Conservation (phyloP, 2,113 vertebrate species). For the Promerops cafer region DNA sequence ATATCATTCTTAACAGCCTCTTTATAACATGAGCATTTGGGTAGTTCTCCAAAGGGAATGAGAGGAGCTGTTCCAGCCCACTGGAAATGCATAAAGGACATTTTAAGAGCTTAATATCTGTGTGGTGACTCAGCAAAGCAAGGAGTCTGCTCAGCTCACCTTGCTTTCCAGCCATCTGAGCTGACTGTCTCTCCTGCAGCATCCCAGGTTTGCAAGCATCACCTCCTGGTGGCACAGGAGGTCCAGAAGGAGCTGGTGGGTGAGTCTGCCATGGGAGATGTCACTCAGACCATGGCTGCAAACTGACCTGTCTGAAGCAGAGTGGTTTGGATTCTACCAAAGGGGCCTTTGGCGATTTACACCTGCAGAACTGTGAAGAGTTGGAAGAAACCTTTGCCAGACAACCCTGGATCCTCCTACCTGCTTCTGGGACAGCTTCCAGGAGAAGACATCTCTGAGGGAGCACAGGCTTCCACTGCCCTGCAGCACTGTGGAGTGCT, state of each 20-base stretch:
- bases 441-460: not conserved
- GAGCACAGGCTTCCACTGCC: not conserved
- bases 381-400: not conserved
- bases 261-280: not conserved
- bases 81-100: not conserved
- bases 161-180: not conserved
- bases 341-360: not conserved
- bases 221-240: fast-evolving
- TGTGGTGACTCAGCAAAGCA: not conserved
- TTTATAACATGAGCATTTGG: not conserved
- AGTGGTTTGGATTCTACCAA: not conserved
- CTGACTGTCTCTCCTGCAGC: not conserved
- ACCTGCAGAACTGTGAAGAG: not conserved
- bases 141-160: not conserved
- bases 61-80: not conserved
- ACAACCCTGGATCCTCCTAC: not conserved
- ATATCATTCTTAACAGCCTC: not conserved
- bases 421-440: not conserved
- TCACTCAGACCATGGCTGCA: fast-evolving
- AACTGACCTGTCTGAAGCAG: not conserved
- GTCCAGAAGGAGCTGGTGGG: not conserved
- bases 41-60: not conserved
- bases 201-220: not conserved
- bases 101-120: not conserved
- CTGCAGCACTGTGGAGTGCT: not conserved